These are phyloP conservation scores for Rhinichthys klamathensis DNA, from an alignment of 2,113 vertebrate genomes.

Conservation along the genomic window DNA sequence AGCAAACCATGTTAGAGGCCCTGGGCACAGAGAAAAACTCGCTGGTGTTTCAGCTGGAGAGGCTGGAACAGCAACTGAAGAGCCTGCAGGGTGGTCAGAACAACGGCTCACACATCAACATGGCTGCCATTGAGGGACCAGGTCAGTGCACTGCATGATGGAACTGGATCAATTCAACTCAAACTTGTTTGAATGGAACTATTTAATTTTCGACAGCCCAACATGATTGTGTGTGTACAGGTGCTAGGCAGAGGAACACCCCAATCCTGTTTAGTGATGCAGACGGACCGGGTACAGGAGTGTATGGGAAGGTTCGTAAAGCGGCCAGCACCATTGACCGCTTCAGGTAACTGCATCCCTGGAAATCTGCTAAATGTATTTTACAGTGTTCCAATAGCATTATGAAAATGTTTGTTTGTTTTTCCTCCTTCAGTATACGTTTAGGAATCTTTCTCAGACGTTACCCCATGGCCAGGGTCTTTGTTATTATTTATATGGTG, in stretches of 20 bases:
- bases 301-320: constrained; percentile 93
- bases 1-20: constrained; percentile 97
- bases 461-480: constrained; percentile 92
- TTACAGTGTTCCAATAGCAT: not conserved
- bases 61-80: constrained; percentile 90
- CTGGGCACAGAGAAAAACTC: constrained; percentile 96
- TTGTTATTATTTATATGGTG: constrained; percentile 97
- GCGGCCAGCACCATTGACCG: constrained; percentile 94
- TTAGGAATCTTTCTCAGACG: constrained; percentile 95
- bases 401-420: not conserved
- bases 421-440: constrained; percentile 82
- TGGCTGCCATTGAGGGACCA: constrained; percentile 81
- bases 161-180: no score
- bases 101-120: constrained; percentile 85
- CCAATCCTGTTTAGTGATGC: constrained; percentile 90
- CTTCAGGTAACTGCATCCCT: constrained; percentile 83
- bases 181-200: not conserved
- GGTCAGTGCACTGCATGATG: constrained; percentile 64
- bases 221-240: constrained; percentile 66
- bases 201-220: not conserved
- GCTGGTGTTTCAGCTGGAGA: constrained; percentile 92
- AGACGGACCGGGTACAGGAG: constrained; percentile 77
- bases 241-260: constrained; percentile 86
- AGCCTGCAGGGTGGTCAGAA: constrained; percentile 74
- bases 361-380: not conserved